phyloP scores from a whole-genome alignment of 2,888 invertebrate species.

The Orchestes rusci region DNA sequence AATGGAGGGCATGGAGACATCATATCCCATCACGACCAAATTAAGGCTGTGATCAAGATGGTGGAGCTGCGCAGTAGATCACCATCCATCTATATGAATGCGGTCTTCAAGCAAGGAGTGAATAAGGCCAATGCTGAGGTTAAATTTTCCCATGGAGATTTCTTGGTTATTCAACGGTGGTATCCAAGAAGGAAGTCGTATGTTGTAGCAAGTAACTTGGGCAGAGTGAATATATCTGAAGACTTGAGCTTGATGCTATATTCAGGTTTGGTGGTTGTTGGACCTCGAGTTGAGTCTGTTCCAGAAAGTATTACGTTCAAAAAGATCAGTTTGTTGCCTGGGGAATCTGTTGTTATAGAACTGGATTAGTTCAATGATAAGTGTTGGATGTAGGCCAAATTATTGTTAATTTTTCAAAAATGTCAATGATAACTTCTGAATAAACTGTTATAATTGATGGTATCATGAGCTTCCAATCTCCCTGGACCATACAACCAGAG shows the following conservation, averaged over 20 bases:
- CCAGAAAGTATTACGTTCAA: conserved; percentile 49
- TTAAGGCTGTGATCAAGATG: conserved; percentile 53
- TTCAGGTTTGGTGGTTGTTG: conserved; percentile 58
- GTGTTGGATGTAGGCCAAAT: too few species aligned
- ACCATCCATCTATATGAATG: conserved; percentile 67
- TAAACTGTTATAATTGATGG: too few species aligned
- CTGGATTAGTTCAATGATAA: too few species aligned
- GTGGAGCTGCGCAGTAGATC: conserved; percentile 53
- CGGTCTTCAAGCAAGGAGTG: conserved; percentile 58
- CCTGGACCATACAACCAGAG: too few species aligned
- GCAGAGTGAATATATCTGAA: conserved; percentile 51
- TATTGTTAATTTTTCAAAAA: too few species aligned
- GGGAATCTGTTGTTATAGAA: conserved; percentile 56
- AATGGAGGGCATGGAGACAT: conserved; percentile 47
- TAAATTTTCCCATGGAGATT: conserved; percentile 54
- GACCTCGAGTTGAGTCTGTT: conserved; percentile 42
- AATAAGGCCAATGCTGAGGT: conserved; percentile 61
- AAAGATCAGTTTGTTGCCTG: conserved; percentile 49
- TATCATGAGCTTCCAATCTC: too few species aligned
- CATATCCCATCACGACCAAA: conserved; percentile 47
- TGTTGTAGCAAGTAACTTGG: conserved; percentile 69
- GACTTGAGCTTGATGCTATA: conserved; percentile 72
- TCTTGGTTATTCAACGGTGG: conserved; percentile 67
- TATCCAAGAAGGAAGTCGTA: conserved; percentile 73
- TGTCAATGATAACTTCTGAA: too few species aligned